These are phyloP conservation scores for Stegodyphus mimosarum DNA, from an alignment of 1,140 invertebrate species.

Conservation along the genomic window DNA sequence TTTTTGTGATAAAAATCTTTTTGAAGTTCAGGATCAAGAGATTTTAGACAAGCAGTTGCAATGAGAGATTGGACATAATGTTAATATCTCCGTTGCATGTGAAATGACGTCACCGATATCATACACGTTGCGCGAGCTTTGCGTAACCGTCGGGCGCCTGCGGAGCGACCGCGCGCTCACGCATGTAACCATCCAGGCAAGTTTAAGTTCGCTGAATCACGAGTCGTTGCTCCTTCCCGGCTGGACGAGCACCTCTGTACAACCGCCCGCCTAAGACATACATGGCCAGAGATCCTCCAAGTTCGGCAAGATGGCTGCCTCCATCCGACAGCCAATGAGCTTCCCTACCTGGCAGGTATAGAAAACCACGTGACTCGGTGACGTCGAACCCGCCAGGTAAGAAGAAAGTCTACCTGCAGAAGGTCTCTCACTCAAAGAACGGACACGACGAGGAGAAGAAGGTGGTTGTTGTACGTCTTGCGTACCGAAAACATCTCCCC, in stretches of 20 bases:
- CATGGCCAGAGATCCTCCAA: not conserved
- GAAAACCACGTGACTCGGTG: conserved; percentile 7
- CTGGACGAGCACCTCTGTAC: not conserved
- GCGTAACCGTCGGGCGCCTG: no score
- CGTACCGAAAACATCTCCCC: not conserved
- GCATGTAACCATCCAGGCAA: not conserved
- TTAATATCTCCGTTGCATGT: no score
- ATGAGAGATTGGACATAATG: no score
- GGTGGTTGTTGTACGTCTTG: conserved; percentile 20
- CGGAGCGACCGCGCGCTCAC: no score
- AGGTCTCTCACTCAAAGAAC: conserved; percentile 24
- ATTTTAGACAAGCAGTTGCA: no score
- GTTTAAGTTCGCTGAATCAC: conserved; percentile 18
- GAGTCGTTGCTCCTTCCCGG: conserved; percentile 32
- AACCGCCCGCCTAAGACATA: not conserved
- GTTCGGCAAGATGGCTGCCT: not conserved
- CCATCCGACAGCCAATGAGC: not conserved
- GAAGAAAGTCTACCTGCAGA: conserved; percentile 42
- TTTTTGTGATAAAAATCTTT: no score
- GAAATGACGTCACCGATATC: no score
- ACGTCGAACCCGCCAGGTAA: conserved; percentile 40
- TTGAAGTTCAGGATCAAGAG: no score
- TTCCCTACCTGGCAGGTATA: not conserved
- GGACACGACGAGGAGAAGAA: not conserved
- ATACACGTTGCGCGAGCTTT: no score